Conservation (phyloP, 53 echinoderm and acorn worm genomes). For the Antedon mediterranea region DNA sequence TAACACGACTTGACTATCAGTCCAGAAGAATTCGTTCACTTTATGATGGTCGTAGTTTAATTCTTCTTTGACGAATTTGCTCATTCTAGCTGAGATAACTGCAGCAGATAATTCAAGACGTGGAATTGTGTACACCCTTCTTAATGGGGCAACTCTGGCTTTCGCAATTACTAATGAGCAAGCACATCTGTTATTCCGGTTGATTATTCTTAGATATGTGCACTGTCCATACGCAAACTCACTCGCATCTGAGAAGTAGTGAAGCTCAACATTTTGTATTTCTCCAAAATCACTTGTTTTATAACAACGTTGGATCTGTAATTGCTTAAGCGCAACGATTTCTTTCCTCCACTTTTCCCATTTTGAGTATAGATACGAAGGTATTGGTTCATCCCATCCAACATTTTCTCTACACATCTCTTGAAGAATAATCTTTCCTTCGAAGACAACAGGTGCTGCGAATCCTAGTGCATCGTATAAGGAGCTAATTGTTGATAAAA, state of each 20-base stretch:
- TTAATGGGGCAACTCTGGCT: slow-evolving; percentile 31
- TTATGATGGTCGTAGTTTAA: slow-evolving; percentile 10
- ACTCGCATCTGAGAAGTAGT: slow-evolving; percentile 26
- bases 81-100: slow-evolving; percentile 35
- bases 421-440: slow-evolving; percentile 14
- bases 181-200: slow-evolving; percentile 5
- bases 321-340: slow-evolving; percentile 1
- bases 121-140: slow-evolving; percentile 20
- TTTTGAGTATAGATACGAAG: slow-evolving; percentile 3
- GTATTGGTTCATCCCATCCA: slow-evolving; percentile 29
- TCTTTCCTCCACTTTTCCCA: slow-evolving; percentile 28
- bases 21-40: slow-evolving; percentile 33
- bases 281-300: slow-evolving; percentile 14
- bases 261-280: slow-evolving; percentile 4
- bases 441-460: slow-evolving; percentile 6
- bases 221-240: slow-evolving; percentile 27
- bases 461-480: slow-evolving; percentile 37
- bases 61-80: slow-evolving; percentile 25
- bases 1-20: slow-evolving; percentile 32
- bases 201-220: slow-evolving; percentile 24
- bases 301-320: slow-evolving; percentile 16
- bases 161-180: slow-evolving; percentile 47
- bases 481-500: slow-evolving; percentile 28
- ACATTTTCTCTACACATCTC: slow-evolving; percentile 6
- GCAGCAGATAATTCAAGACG: slow-evolving; percentile 40